Conservation (phyloP, 2,113 vertebrate species). For the Odocoileus hemionus region DNA sequence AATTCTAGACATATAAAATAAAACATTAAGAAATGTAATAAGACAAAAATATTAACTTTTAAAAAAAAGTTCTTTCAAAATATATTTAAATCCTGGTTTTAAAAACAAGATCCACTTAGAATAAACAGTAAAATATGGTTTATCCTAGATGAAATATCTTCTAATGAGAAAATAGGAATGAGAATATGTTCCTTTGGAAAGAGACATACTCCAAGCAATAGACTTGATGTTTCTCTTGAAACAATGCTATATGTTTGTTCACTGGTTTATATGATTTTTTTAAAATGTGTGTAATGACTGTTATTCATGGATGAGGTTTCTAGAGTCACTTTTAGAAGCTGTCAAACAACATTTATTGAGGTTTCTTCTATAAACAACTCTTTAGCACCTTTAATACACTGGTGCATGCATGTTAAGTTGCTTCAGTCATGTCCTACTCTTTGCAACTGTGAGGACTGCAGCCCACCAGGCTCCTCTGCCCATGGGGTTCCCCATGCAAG, state of each 20-base stretch:
- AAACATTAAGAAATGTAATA: neutral
- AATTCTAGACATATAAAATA: neutral
- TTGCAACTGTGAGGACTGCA: neutral
- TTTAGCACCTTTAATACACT: neutral
- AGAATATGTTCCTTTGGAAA: neutral
- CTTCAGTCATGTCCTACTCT: fast-evolving
- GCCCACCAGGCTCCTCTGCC: neutral
- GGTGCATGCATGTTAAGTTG: neutral
- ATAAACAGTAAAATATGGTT: neutral
- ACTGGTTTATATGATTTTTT: neutral
- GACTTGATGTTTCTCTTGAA: neutral
- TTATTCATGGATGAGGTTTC: neutral
- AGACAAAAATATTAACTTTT: neutral
- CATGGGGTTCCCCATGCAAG: neutral
- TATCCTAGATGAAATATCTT: neutral
- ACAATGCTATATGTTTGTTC: neutral
- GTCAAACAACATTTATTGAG: neutral
- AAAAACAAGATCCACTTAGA: neutral
- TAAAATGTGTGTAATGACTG: neutral
- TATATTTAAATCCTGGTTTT: neutral
- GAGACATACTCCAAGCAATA: neutral
- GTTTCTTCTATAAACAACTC: neutral
- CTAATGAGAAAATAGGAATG: neutral
- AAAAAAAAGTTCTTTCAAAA: neutral
- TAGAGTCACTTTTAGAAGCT: neutral